Evolutionary conservation across 2,888 invertebrate species (phyloP).

Genomic region (Tenthredo scrophulariae): DNA sequence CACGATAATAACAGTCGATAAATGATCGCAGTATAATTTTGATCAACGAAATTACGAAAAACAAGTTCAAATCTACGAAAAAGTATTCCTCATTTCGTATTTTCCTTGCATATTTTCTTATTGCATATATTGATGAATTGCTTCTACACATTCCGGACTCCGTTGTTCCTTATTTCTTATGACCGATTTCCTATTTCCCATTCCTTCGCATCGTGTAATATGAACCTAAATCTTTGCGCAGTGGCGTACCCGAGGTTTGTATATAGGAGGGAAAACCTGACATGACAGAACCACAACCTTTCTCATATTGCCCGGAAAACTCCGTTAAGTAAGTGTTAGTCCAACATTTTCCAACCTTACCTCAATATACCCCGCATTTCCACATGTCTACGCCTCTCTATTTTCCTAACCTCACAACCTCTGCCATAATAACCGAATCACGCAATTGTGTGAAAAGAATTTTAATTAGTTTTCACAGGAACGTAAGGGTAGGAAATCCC

Average conservation of each 20-base stretch:
- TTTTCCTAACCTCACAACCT: not conserved
- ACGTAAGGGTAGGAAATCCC: constrained; percentile 8
- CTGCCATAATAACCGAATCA: not conserved
- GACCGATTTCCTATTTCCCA: not conserved
- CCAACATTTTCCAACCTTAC: not conserved
- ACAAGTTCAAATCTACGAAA: not conserved
- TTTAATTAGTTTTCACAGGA: constrained; percentile 18
- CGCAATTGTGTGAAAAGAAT: constrained; percentile 2
- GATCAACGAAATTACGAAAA: not conserved
- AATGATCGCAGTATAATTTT: not conserved
- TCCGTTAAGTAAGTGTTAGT: not conserved
- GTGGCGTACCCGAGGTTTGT: not conserved
- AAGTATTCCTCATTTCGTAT: not conserved
- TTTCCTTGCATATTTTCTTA: not conserved
- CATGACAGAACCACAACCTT: not conserved
- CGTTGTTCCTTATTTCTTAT: not conserved
- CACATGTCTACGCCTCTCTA: not conserved
- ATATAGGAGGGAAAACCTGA: not conserved
- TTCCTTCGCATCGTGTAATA: not conserved
- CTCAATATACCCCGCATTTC: not conserved
- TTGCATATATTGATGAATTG: not conserved
- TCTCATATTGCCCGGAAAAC: not conserved
- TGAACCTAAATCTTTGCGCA: not conserved
- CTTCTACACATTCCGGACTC: not conserved
- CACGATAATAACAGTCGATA: not conserved